Conservation (phyloP, 2,888 invertebrate genomes). For the Mesodorylaimus sp. region DNA sequence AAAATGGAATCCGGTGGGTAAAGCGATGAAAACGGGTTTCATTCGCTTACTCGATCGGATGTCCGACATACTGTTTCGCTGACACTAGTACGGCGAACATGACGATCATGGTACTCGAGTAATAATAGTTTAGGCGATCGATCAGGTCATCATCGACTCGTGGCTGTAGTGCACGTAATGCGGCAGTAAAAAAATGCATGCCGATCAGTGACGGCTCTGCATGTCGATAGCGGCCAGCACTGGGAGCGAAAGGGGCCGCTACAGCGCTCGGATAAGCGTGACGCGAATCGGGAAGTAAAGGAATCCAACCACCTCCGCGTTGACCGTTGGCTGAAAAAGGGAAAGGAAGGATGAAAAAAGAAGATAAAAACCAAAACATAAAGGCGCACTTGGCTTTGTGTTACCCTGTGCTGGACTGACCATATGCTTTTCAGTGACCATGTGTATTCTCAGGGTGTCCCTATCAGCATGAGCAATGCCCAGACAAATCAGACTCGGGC, state of each 20-base stretch:
- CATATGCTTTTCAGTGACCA: too few species aligned
- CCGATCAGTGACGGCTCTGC: slow-evolving; percentile 19
- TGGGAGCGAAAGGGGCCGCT: neutral
- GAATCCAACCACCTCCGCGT: neutral
- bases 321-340: neutral
- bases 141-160: slow-evolving; percentile 34
- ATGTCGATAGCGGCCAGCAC: neutral
- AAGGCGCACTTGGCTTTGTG: too few species aligned
- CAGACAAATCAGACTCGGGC: too few species aligned
- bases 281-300: neutral
- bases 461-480: too few species aligned
- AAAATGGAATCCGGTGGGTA: neutral
- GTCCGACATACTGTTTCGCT: slow-evolving; percentile 37
- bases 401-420: too few species aligned
- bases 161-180: slow-evolving; percentile 25
- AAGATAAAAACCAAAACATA: too few species aligned
- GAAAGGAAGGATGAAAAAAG: too few species aligned
- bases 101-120: slow-evolving; percentile 25
- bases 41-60: slow-evolving; percentile 36
- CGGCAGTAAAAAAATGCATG: slow-evolving; percentile 28
- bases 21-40: neutral
- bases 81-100: slow-evolving; percentile 37
- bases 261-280: neutral
- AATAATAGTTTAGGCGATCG: slow-evolving; percentile 32
- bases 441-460: too few species aligned